Conservation (phyloP, 2,797 vertebrate species). For the Lagorchestes hirsutus region DNA sequence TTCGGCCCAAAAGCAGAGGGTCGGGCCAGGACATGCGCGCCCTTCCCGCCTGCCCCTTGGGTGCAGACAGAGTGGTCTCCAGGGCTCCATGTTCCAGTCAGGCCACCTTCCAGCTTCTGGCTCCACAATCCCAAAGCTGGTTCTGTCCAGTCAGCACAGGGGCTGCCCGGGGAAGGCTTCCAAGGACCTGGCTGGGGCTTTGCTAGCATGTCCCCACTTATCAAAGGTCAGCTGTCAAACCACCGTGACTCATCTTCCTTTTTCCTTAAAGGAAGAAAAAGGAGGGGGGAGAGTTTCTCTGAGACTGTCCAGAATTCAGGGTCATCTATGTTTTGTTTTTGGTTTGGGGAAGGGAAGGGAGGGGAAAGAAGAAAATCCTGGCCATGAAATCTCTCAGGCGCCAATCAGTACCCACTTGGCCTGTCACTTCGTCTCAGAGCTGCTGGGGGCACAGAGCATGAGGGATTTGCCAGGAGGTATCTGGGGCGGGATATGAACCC, state of each 20-base stretch:
- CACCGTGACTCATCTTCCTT: not conserved
- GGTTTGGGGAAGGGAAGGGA: not conserved
- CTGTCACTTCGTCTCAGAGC: not conserved
- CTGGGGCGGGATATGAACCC: too few species aligned
- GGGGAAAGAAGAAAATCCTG: not conserved
- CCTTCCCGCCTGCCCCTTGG: too few species aligned
- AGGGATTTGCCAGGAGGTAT: not conserved
- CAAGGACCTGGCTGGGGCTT: not conserved
- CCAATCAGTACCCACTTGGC: not conserved
- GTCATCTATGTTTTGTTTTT: not conserved
- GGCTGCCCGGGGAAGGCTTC: not conserved
- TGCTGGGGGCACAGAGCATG: not conserved
- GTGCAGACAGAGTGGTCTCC: too few species aligned
- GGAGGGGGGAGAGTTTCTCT: not conserved
- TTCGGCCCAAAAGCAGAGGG: too few species aligned
- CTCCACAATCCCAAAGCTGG: too few species aligned
- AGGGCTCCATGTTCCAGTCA: too few species aligned
- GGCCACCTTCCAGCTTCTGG: too few species aligned
- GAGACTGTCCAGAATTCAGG: not conserved
- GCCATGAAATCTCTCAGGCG: not conserved
- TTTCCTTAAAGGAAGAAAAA: not conserved
- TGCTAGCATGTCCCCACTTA: not conserved
- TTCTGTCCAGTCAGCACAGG: accelerated
- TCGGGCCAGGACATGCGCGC: accelerated
- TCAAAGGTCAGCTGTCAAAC: not conserved